phyloP scores from a whole-genome alignment of 2,797 vertebrate genomes.

The Hapalemur alaotrensis region DNA sequence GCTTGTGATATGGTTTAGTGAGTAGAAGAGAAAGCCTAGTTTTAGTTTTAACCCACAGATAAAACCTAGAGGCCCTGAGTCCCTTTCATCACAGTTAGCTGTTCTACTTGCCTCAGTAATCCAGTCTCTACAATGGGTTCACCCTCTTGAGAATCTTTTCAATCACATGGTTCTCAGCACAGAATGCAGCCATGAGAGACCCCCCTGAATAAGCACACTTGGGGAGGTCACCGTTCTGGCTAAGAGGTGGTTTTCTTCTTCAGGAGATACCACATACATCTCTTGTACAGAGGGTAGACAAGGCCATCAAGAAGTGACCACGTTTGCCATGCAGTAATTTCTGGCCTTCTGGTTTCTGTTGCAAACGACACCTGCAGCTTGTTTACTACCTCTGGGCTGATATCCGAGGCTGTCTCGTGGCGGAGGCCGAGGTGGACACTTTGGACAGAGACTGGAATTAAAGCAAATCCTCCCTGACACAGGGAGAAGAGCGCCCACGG shows the following conservation, averaged over 20 bases:
- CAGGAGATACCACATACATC: not conserved
- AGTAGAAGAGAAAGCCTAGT: not conserved
- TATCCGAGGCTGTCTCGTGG: not conserved
- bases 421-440: not conserved
- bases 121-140: not conserved
- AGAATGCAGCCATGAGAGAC: not conserved
- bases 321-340: not conserved
- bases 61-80: not conserved
- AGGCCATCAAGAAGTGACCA: not conserved
- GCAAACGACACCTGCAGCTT: not conserved
- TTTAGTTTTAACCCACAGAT: not conserved
- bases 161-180: not conserved
- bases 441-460: not conserved
- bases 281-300: not conserved
- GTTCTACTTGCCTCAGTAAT: not conserved
- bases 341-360: not conserved
- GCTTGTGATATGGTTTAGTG: not conserved
- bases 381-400: not conserved
- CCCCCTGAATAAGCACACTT: not conserved
- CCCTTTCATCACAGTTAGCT: not conserved
- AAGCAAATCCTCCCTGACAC: not conserved
- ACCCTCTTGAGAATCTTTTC: not conserved
- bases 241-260: not conserved
- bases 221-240: not conserved
- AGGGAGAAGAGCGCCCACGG: fast-evolving